A percentile compares a stretch with the other conserved stretches of the same genome.
Evolutionary conservation across 2,113 vertebrate genomes (phyloP).

Genomic region (Dasyurus viverrinus): DNA sequence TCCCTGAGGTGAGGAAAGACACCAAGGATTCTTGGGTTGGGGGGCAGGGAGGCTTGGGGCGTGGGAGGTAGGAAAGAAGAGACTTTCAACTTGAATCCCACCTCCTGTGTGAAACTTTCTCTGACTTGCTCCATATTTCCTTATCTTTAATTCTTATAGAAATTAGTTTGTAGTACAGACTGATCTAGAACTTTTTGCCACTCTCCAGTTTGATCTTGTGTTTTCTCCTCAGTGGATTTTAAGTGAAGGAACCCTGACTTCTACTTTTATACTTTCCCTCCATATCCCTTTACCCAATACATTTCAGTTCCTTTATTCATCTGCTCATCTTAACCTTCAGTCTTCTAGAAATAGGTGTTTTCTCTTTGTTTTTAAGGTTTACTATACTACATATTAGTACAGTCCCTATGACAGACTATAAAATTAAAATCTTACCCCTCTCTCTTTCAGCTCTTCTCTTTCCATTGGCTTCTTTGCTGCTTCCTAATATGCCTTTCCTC

Average conservation of each 20-base stretch:
- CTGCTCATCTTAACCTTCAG: neutral
- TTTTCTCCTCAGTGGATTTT: neutral
- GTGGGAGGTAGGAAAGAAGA: neutral
- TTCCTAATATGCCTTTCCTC: no score
- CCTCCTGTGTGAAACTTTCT: neutral
- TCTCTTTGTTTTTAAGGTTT: constrained; percentile 6
- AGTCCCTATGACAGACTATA: neutral
- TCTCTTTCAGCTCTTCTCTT: neutral
- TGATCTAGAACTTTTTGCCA: neutral
- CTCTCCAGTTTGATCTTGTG: neutral
- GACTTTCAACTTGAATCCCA: neutral
- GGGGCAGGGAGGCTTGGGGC: neutral
- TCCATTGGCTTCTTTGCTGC: neutral
- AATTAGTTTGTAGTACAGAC: neutral
- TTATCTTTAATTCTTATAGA: neutral
- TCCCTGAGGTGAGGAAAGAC: neutral
- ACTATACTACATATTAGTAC: neutral
- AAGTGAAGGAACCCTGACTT: neutral
- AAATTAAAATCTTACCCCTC: neutral
- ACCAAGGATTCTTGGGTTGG: neutral
- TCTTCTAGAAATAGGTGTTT: neutral
- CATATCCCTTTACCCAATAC: neutral
- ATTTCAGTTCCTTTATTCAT: neutral
- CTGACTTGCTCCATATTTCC: neutral
- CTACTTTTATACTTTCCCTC: neutral